Evolutionary conservation across 2,888 invertebrate species (phyloP).

Genomic region (Loripinus fragilis): DNA sequence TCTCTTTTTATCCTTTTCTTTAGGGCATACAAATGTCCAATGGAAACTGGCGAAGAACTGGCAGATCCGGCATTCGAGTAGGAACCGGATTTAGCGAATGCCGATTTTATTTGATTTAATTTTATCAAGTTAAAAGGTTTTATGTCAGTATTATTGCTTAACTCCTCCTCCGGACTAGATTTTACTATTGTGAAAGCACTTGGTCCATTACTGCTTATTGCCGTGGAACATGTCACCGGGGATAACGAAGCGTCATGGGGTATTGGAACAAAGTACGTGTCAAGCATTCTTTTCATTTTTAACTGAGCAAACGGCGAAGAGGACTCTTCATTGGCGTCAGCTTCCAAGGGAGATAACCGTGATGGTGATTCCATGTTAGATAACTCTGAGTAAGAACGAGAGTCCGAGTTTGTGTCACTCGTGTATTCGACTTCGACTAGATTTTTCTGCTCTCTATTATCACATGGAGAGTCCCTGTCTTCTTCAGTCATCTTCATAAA

Average conservation of each 20-base stretch:
- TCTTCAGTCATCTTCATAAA: not conserved
- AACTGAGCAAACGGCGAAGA: slow-evolving; percentile 42
- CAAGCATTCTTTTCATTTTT: slow-evolving; percentile 44
- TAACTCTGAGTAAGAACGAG: slow-evolving; percentile 21
- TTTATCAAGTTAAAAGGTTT: slow-evolving; percentile 61
- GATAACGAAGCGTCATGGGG: slow-evolving; percentile 20
- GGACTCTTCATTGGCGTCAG: slow-evolving; percentile 21
- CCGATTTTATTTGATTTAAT: slow-evolving; percentile 74
- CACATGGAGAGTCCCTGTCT: not conserved
- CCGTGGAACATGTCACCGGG: slow-evolving; percentile 18
- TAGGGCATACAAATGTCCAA: slow-evolving; percentile 66
- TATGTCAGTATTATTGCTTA: slow-evolving; percentile 37
- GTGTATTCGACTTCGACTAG: not conserved
- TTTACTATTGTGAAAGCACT: slow-evolving; percentile 49
- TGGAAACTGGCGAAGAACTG: slow-evolving; percentile 43
- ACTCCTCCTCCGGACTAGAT: slow-evolving; percentile 33
- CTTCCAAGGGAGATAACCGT: slow-evolving; percentile 37
- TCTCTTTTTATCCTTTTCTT: slow-evolving; percentile 71
- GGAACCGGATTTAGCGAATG: slow-evolving; percentile 57
- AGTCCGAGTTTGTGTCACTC: slow-evolving; percentile 36
- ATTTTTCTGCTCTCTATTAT: not conserved
- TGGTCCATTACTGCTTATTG: slow-evolving; percentile 35
- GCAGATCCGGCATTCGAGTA: not conserved
- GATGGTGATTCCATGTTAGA: slow-evolving; percentile 36
- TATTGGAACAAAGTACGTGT: slow-evolving; percentile 42